These are phyloP conservation scores for Nettapus auritus DNA, from an alignment of 2,113 vertebrate genomes.

Conservation along the genomic window DNA sequence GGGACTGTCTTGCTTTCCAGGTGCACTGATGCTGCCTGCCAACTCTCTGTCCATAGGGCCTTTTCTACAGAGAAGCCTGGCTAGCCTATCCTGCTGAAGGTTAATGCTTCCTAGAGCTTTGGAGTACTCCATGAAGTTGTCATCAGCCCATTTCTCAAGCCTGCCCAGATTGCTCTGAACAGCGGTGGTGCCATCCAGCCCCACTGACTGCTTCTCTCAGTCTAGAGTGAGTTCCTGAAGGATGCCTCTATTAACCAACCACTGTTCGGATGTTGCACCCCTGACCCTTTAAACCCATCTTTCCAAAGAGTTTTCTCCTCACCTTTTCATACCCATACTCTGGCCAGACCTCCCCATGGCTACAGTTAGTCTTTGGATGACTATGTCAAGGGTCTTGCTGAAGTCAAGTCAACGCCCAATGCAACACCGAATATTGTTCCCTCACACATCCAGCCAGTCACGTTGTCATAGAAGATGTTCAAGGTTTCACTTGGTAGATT, in stretches of 20 bases:
- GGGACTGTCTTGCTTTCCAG: neutral
- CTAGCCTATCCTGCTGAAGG: neutral
- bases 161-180: neutral
- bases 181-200: neutral
- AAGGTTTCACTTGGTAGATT: neutral
- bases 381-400: neutral
- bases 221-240: neutral
- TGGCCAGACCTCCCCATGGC: neutral
- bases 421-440: neutral
- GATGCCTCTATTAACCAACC: neutral
- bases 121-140: fast-evolving
- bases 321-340: neutral
- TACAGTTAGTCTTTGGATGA: neutral
- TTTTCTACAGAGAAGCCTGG: neutral
- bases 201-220: fast-evolving
- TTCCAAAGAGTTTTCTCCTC: neutral
- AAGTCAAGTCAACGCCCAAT: neutral
- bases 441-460: neutral
- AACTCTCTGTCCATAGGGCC: neutral
- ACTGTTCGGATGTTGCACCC: neutral
- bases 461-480: neutral
- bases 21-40: neutral
- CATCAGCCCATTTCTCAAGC: neutral
- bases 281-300: neutral
- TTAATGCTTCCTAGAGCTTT: neutral